Percentiles rank a stretch among this genome's conserved stretches.
These are phyloP conservation scores for Eulemur rufifrons DNA, from an alignment of 2,113 vertebrate species.

Conservation along the genomic window DNA sequence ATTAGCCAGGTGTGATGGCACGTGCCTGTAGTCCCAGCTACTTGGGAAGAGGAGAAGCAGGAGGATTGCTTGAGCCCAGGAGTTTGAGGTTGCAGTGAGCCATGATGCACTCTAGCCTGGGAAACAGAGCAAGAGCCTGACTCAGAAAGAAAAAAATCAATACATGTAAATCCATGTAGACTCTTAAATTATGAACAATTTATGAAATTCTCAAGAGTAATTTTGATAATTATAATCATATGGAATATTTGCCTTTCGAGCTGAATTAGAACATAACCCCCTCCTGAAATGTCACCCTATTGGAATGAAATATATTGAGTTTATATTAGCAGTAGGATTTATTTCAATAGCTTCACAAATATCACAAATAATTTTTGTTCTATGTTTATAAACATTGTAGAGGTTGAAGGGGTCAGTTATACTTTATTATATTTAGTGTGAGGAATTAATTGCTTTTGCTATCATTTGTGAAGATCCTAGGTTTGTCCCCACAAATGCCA, in stretches of 20 bases:
- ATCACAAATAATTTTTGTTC: neutral
- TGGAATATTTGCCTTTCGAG: neutral
- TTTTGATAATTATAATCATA: constrained; percentile 23
- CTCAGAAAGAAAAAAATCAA: too few species aligned
- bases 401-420: neutral
- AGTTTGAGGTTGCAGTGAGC: too few species aligned
- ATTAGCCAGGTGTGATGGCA: too few species aligned
- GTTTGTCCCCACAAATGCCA: neutral
- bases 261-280: neutral
- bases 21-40: too few species aligned
- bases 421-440: neutral
- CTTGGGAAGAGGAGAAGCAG: too few species aligned
- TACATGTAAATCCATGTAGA: neutral
- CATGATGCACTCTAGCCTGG: too few species aligned
- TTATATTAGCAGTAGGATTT: constrained; percentile 22
- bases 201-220: neutral
- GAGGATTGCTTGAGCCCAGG: too few species aligned
- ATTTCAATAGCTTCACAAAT: neutral
- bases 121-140: too few species aligned
- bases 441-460: neutral
- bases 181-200: neutral
- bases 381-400: constrained; percentile 4
- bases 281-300: neutral
- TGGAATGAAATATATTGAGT: neutral
- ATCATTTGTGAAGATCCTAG: neutral